Evolutionary conservation across 2,113 vertebrate genomes (phyloP), one percentile per base, ranked within the genome.

Genomic region (Rhinopomastus cyanomelas): DNA sequence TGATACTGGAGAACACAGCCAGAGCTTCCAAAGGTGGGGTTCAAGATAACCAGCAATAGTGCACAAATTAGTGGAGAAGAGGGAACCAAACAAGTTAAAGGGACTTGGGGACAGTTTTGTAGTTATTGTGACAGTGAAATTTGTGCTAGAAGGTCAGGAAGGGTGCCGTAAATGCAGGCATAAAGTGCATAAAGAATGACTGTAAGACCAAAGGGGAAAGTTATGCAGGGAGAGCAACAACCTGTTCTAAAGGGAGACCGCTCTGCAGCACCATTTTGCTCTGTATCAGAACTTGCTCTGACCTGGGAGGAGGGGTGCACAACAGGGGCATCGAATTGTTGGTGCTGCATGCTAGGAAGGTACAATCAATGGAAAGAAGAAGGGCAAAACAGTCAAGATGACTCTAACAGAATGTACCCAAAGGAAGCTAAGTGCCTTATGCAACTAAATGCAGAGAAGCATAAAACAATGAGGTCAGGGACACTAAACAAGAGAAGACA

Each of bases 391-490:
- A 61, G 85, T 78, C 92, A 72, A 44, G 64, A 81, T 3, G 30
- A 27, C 72, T 84, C 82, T 60, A 74, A 85, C 17, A 90, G 89
- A 87, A 65, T 21, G 30, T 75, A 67, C 52, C 83, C 76, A 59
- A 80, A 75, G 83, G 53, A 66, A 92, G 81, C 22, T 23, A 89
- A 94, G 71, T 87, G 81, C 48, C 46, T 92, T 93, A 89, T 56
- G 62, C 91, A 96, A 94, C 94, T 95, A 94, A 95, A 88, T 44
- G 42, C 61, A 74, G 85, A 92, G 88, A 96, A 92, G 65, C 85
- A 88, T 85, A 89, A 95, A 72, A 92, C 95, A 92, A 96, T 89
- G 92, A 97, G 86, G 95, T 89, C 82, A 92, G 81, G 74, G 83
- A 91, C 51, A 82, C 65, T 88, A 95, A 96, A 51, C 56, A 81